Evolutionary conservation across 1,140 invertebrate species (phyloP), one percentile per base, ranked within the genome.

Genomic region (Ceratosolen solmsi): DNA sequence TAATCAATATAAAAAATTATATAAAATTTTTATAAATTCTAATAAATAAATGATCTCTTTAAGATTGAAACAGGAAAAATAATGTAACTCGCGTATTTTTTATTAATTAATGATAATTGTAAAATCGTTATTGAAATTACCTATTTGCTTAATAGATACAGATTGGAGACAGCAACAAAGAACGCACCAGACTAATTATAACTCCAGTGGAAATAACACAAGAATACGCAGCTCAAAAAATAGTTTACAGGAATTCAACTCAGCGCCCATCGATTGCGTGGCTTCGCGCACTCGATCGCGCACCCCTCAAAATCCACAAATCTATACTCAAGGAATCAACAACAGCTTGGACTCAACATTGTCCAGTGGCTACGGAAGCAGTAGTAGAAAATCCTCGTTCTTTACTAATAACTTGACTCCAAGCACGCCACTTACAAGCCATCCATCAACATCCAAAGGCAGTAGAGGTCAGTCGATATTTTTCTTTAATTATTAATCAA

Each of bases 241-340:
- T 83, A 87, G 75, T 80, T 80, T 88, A 46, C 79, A 87, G 30
- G 89, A 91, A 36, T 88, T 88, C 54, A 89, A 89, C 83, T 86
- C 87, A 82, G 84, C 86, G 68, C 85, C 89, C 76, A 86, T 90
- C 56, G 91, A 92, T 82, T 91, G 91, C 71, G 89, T 91, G 22
- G 91, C 91, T n/a, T 89, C 89, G 33, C 87, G 90, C 36, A 92
- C 91, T 36, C 88, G 91, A 80, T 92, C 91, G 41, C 87, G 90
- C 84, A 91, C 90, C 2, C 89, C 89, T 54, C 89, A 91, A 84
- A 89, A 86, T 85, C 84, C 87, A 30, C 89, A 89, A 83, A 85
- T 72, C 68, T 86, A 86, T 68, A 82, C 84, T n/a, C 89, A 89
- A 78, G 79, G 73, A 72, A 15, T 82, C 60, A 83, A 75, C 63